These are phyloP conservation scores for Channa maculata DNA, from an alignment of 2,113 vertebrate species.

Conservation along the genomic window DNA sequence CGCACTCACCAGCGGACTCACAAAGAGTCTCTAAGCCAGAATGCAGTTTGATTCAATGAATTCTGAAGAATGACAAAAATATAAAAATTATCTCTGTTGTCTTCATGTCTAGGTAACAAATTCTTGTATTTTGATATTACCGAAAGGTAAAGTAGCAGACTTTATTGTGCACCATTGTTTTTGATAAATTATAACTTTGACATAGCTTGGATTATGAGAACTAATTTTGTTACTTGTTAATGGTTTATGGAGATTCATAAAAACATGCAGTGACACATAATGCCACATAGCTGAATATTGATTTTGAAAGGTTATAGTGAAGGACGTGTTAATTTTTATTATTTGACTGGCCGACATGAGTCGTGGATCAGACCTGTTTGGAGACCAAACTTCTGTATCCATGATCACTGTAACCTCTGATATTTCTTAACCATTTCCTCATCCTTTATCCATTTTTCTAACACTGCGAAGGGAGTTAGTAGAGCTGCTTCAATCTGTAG, in stretches of 20 bases:
- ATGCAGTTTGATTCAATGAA: constrained; percentile 24
- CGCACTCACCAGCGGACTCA: constrained; percentile 83
- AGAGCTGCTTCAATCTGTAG: too few relatives aligned
- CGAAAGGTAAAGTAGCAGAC: constrained; percentile 37
- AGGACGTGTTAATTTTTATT: background rate
- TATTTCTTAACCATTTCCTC: background rate
- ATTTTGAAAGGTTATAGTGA: background rate
- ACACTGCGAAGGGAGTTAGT: too few relatives aligned
- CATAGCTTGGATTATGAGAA: constrained; percentile 23
- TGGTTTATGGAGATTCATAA: constrained; percentile 10
- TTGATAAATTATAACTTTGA: constrained; percentile 11
- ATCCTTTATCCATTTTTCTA: background rate
- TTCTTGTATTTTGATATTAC: constrained; percentile 41
- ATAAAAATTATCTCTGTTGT: background rate
- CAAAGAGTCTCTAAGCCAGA: constrained; percentile 61
- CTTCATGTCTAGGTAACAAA: constrained; percentile 24
- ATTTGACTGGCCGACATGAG: background rate
- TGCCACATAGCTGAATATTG: background rate
- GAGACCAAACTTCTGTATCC: background rate
- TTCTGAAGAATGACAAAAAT: background rate
- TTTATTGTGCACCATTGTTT: constrained; percentile 38
- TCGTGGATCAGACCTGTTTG: background rate
- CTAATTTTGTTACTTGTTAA: constrained; percentile 10
- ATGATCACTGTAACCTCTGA: background rate
- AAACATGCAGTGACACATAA: background rate